Evolutionary conservation across 1,140 invertebrate species (phyloP).

Genomic region (Listronotus bonariensis): DNA sequence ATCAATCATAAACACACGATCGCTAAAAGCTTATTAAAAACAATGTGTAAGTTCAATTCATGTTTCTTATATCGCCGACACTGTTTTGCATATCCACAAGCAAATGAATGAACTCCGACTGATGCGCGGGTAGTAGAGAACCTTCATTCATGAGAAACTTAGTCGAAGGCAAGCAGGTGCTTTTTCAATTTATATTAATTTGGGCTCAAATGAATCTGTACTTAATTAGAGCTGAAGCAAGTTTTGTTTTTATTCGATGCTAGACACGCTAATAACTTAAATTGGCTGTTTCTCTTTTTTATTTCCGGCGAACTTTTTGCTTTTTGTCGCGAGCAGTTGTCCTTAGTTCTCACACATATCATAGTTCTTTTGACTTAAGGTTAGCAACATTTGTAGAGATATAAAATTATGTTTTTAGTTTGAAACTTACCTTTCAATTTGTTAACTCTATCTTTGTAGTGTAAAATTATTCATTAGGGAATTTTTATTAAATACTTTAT

Average conservation of each 20-base stretch:
- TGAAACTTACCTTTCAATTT: no score
- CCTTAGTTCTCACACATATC: no score
- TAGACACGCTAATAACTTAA: conserved; percentile 5
- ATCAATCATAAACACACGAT: no score
- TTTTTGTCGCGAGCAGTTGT: not conserved
- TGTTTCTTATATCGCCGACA: no score
- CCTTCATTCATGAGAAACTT: conserved; percentile 23
- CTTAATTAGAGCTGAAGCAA: conserved; percentile 14
- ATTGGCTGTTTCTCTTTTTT: conserved; percentile 4
- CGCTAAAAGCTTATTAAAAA: no score
- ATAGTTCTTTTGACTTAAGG: no score
- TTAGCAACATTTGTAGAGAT: no score
- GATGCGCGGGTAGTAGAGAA: conserved; percentile 1
- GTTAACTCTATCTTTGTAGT: no score
- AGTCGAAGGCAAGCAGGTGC: conserved; percentile 6
- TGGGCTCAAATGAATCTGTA: conserved; percentile 10
- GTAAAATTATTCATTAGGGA: no score
- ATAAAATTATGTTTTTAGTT: no score
- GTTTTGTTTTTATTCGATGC: not conserved
- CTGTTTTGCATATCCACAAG: not conserved
- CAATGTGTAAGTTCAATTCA: no score
- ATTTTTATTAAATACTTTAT: no score
- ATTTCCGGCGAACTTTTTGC: not conserved
- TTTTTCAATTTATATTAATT: conserved; percentile 18
- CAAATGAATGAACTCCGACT: conserved; percentile 17